Percentiles rank a stretch among this genome's conserved stretches.
These are phyloP conservation scores for Chironomus striatipennis DNA, from an alignment of 1,140 invertebrate genomes.

Conservation along the genomic window DNA sequence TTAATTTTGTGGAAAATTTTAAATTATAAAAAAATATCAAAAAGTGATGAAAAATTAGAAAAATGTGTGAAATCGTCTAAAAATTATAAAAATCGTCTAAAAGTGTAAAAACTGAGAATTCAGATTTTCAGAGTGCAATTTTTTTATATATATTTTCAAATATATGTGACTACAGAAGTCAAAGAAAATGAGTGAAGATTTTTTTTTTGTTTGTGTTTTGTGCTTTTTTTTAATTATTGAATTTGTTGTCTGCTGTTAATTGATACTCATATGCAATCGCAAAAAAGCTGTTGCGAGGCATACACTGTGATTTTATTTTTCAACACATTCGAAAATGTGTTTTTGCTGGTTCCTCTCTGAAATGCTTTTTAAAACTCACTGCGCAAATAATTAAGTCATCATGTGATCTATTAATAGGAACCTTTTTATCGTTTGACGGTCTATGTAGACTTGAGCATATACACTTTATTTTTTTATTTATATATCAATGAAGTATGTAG, in stretches of 20 bases:
- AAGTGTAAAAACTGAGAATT: conserved; percentile 1
- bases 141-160: conserved; percentile 22
- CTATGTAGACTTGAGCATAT: no score
- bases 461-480: no score
- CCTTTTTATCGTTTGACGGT: neutral
- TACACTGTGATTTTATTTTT: no score
- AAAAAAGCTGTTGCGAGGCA: neutral
- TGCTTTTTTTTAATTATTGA: conserved; percentile 20
- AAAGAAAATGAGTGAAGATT: conserved; percentile 19
- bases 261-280: conserved; percentile 5
- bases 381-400: conserved; percentile 11
- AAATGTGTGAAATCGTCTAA: neutral
- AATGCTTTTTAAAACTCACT: no score
- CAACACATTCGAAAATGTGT: neutral
- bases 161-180: neutral
- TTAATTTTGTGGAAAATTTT: neutral
- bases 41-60: neutral
- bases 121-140: conserved; percentile 22
- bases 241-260: neutral
- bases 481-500: no score
- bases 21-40: neutral
- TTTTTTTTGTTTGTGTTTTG: conserved; percentile 18
- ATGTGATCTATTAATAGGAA: conserved; percentile 13
- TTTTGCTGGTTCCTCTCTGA: neutral
- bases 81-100: conserved; percentile 17